phyloP scores from a whole-genome alignment of 2,113 vertebrate genomes.

The Malaclemys terrapin region DNA sequence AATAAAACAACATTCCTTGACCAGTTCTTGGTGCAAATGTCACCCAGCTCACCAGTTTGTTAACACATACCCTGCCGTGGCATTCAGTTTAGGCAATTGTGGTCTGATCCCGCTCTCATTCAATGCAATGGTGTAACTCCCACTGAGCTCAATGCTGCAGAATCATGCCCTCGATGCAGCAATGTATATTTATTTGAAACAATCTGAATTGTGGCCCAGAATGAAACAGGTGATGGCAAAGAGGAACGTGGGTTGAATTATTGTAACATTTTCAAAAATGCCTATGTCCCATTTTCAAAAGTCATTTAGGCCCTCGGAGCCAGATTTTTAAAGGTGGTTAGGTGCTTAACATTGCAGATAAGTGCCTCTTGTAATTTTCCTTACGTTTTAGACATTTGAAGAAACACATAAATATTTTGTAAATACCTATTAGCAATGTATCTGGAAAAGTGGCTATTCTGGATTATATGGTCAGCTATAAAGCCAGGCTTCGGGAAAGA shows the following conservation, averaged over 20 bases:
- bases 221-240: background rate
- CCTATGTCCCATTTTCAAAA: background rate
- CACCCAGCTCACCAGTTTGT: background rate
- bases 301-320: background rate
- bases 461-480: background rate
- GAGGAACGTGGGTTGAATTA: background rate
- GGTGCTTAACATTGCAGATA: background rate
- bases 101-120: background rate
- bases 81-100: background rate
- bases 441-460: background rate
- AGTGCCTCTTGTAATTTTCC: background rate
- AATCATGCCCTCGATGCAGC: background rate
- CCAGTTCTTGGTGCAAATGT: background rate
- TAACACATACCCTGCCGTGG: background rate
- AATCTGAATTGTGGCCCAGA: background rate
- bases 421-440: background rate
- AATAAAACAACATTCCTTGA: constrained; percentile 9
- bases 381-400: background rate
- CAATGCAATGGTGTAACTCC: background rate
- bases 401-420: background rate
- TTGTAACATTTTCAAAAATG: background rate
- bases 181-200: background rate
- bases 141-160: background rate
- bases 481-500: background rate
- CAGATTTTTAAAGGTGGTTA: background rate